Base-by-base conservation (phyloP, 2,888 invertebrate genomes). In the Sturmia bella region DNA sequence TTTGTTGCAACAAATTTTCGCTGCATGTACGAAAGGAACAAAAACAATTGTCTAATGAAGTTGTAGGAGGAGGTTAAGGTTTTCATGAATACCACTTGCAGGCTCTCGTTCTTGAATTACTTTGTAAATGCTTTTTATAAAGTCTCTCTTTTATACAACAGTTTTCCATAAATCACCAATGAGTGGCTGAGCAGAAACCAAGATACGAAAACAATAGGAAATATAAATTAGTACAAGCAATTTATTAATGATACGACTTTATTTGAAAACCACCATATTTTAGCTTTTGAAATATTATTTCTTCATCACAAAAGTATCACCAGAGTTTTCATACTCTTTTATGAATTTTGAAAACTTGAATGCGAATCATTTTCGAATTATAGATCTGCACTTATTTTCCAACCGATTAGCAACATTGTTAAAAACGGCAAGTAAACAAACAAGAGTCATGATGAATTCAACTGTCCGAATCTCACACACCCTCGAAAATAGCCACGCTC, bases 51-150 rank as follows among this genome's bases (percentile, higher is more conserved):
- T 19, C 75, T 72, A 78, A 73, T 78, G 56, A 39, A 57, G 12
- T 69, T 83, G 6, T 56, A n/a, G 68, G 70, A 83, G 57, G 83
- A 74, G 84, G 85, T 84, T 74, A 84, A 84, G 84, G 84, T 78
- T 78, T 72, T 72, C 64, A 75, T 83, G 73, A 75, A 80, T 73
- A 64, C 54, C 27, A 70, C 50, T 54, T 27, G 43, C 21, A 17
- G 56, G 37, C 52, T 37, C 17, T 68, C 27, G 68, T 61, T 50
- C 64, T 73, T 79, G 56, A 78, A 75, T 68, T 50, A 21, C 56
- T 56, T 70, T 50, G 21, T 32, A 41, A 68, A 32, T 9, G 24
- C 56, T 69, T 39, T 48, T 27, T 0, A 41, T n/a, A 37, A 32
- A 32, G 3, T 32, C 32, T 15, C 12, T 15, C 32, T 52, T 54